Percentiles rank a stretch among this genome's conserved stretches.
Evolutionary conservation across 2,113 vertebrate species (phyloP).

Genomic region (Ardeotis arabs): DNA sequence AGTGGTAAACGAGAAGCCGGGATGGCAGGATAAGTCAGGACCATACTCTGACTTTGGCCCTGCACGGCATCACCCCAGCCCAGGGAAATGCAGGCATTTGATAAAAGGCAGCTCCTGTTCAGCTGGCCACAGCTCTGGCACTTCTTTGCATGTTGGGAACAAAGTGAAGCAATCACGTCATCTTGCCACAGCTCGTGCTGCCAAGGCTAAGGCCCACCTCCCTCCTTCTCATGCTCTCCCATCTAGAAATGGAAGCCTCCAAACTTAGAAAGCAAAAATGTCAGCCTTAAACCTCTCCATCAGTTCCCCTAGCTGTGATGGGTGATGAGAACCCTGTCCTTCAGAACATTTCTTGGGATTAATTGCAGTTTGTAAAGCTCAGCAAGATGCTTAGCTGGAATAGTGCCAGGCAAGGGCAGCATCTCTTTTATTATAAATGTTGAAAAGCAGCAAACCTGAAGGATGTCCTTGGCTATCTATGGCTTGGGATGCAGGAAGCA

Average conservation of each 20-base stretch:
- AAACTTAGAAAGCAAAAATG: neutral
- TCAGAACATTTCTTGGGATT: slow-evolving; percentile 1
- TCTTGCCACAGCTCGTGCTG: accelerated
- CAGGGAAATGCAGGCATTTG: neutral
- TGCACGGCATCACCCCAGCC: neutral
- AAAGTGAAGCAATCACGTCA: neutral
- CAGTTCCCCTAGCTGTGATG: neutral
- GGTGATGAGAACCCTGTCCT: neutral
- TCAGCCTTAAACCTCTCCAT: neutral
- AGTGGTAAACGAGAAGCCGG: neutral
- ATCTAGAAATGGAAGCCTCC: neutral
- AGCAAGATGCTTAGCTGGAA: slow-evolving; percentile 19
- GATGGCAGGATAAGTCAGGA: neutral
- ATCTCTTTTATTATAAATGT: neutral
- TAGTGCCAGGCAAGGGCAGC: neutral
- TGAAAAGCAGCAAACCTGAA: slow-evolving; percentile 3
- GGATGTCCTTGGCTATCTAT: neutral
- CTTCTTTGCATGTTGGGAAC: neutral
- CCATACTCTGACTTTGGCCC: neutral
- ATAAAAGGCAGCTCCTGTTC: neutral
- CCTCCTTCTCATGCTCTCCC: neutral
- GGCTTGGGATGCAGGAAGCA: neutral
- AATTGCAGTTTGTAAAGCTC: slow-evolving; percentile 15
- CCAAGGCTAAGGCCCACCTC: neutral
- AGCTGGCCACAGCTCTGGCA: neutral